Percentiles rank a stretch among this genome's conserved stretches.
Conservation (phyloP, 1,140 invertebrate species). For the Drosophila novamexicana region DNA sequence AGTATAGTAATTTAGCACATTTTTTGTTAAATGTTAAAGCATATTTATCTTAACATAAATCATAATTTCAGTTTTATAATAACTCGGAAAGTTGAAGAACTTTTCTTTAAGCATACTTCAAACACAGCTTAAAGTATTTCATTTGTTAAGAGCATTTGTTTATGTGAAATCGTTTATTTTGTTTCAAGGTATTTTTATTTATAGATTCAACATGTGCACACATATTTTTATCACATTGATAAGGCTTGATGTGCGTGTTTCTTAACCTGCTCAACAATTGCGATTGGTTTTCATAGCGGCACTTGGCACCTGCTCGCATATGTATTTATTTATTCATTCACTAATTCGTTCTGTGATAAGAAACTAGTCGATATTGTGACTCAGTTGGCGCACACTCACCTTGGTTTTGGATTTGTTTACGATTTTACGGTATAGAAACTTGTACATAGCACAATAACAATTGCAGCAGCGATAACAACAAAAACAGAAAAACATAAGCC, state of each 20-base stretch:
- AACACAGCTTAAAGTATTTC: background rate
- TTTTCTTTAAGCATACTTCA: too few relatives aligned
- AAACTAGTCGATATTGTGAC: conserved; percentile 11
- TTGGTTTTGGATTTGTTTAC: conserved; percentile 57
- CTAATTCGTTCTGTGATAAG: conserved; percentile 18
- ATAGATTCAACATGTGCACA: background rate
- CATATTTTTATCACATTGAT: conserved; percentile 7
- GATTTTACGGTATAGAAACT: conserved; percentile 56
- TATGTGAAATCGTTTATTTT: background rate
- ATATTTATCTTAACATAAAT: too few relatives aligned
- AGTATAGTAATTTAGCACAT: too few relatives aligned
- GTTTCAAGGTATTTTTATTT: background rate
- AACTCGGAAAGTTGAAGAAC: too few relatives aligned
- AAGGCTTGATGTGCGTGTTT: conserved; percentile 4
- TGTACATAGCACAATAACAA: conserved; percentile 56
- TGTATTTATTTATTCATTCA: conserved; percentile 22
- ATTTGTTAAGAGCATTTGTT: too few relatives aligned
- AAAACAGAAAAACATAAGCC: conserved; percentile 33
- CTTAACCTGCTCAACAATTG: conserved; percentile 41
- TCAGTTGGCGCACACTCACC: conserved; percentile 49
- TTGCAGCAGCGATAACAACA: conserved; percentile 9
- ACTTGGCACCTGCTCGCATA: background rate
- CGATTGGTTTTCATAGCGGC: conserved; percentile 1
- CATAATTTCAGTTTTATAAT: background rate
- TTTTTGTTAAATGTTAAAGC: background rate